Percentiles rank a stretch among this genome's conserved stretches.
Evolutionary conservation across 2,888 invertebrate genomes (phyloP).

Genomic region (Hetaerina titia): DNA sequence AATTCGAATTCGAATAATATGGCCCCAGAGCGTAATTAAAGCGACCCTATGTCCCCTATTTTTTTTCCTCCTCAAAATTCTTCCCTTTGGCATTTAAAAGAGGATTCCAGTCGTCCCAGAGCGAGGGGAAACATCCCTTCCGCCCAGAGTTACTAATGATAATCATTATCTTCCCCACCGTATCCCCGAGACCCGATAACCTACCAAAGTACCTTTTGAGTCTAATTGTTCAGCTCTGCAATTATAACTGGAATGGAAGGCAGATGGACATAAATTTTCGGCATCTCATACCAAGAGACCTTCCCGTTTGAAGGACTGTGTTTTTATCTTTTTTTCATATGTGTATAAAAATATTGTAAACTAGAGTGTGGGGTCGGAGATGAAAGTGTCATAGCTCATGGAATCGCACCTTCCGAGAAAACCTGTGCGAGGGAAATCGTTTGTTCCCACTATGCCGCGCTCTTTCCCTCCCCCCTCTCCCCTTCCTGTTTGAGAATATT

Average conservation of each 20-base stretch:
- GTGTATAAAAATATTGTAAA: not conserved
- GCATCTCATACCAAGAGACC: not conserved
- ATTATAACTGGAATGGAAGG: not conserved
- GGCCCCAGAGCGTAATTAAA: conserved; percentile 2
- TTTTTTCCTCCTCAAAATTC: not conserved
- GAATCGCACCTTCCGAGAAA: not conserved
- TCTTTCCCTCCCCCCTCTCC: not conserved
- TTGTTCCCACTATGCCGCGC: not conserved
- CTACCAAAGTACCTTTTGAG: not conserved
- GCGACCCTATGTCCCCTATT: not conserved
- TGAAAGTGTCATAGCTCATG: not conserved
- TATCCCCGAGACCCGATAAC: conserved; percentile 21
- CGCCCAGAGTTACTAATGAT: not conserved
- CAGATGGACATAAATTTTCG: conserved; percentile 25
- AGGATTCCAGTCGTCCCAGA: not conserved
- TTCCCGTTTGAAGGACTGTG: not conserved
- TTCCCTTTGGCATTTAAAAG: not conserved
- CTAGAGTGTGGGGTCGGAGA: not conserved
- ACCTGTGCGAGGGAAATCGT: not conserved
- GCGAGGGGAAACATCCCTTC: not conserved
- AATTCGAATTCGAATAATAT: conserved; percentile 14
- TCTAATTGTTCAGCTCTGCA: conserved; percentile 33
- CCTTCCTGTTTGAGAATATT: not conserved
- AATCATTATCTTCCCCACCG: conserved; percentile 6
- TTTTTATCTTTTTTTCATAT: not conserved